These are phyloP conservation scores for Protonibea diacanthus DNA, from an alignment of 2,797 vertebrate species.

Conservation along the genomic window DNA sequence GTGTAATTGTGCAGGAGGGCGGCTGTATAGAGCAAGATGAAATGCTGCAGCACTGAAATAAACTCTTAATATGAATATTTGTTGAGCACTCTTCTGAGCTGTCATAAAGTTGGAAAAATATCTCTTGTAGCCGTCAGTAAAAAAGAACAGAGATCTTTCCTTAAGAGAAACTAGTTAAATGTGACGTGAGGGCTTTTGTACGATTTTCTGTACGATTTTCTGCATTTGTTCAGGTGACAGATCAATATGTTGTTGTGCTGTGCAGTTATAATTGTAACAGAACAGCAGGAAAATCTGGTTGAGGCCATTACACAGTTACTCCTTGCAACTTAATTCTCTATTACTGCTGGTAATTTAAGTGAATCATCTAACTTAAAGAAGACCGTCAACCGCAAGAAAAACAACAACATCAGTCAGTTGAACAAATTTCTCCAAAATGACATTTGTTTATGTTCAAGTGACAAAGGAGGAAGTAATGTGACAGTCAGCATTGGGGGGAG, in stretches of 20 bases:
- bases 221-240: constrained; percentile 28
- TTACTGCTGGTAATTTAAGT: neutral
- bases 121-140: constrained; percentile 55
- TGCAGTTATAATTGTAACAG: constrained; percentile 15
- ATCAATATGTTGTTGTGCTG: constrained; percentile 29
- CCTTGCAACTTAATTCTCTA: neutral
- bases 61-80: constrained; percentile 79
- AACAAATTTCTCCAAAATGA: neutral
- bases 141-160: constrained; percentile 7
- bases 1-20: constrained; percentile 82
- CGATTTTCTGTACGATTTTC: constrained; percentile 18
- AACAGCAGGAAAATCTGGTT: constrained; percentile 12
- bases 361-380: neutral
- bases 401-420: neutral
- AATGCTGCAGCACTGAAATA: constrained; percentile 61
- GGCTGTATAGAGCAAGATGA: constrained; percentile 72
- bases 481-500: neutral
- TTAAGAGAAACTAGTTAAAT: constrained; percentile 55
- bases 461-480: neutral
- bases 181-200: constrained; percentile 34
- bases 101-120: constrained; percentile 71
- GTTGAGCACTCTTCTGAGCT: constrained; percentile 63
- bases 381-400: neutral
- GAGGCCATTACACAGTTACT: constrained; percentile 4
- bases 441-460: neutral